Evolutionary conservation across 2,113 vertebrate species (phyloP), one percentile per base, ranked within the genome.

Genomic region (Gadus chalcogrammus): DNA sequence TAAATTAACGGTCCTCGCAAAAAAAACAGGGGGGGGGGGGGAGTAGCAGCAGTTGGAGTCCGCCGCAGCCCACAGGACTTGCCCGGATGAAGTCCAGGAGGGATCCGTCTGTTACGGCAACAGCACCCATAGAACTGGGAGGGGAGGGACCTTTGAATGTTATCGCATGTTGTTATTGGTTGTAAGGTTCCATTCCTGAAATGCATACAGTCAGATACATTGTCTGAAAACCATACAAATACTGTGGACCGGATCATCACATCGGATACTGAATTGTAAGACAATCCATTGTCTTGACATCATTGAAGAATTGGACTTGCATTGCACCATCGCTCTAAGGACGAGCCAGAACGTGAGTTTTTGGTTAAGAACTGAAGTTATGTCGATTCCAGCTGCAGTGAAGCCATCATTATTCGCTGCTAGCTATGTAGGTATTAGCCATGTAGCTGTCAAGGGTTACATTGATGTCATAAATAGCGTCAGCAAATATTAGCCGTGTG

Each of bases 141-240:
- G 79, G 84, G 87, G 88, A 80, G 84, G 71, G 70, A 48, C 76
- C 64, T 81, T 4, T 13, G 8, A 2, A 18, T 48, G 56, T 66
- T 12, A 18, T 64, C 0, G 60, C 76, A 76, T 59, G 61, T 69
- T 76, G 35, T 71, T 18, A 89, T 89, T 89, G 88, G 88, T 74
- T 75, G 62, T 22, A 48, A 67, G 15, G 17, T 8, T 13, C 15
- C 24, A 7, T 61, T 80, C 78, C 81, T 82, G 28, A 80, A 83
- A 82, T 55, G 2, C 66, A 69, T 68, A 71, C 42, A 70, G 70
- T 81, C 78, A 67, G 80, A 64, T 75, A 86, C 77, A 84, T 86
- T 89, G 87, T 90, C 78, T 77, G 76, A 79, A 80, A 77, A 65
- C 42, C 12, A 0, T 11, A 48, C 42, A 48, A 48, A 48, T 48